Percentiles rank a stretch among this genome's conserved stretches.
Conservation (phyloP, 2,797 vertebrate genomes). For the Picus viridis region DNA sequence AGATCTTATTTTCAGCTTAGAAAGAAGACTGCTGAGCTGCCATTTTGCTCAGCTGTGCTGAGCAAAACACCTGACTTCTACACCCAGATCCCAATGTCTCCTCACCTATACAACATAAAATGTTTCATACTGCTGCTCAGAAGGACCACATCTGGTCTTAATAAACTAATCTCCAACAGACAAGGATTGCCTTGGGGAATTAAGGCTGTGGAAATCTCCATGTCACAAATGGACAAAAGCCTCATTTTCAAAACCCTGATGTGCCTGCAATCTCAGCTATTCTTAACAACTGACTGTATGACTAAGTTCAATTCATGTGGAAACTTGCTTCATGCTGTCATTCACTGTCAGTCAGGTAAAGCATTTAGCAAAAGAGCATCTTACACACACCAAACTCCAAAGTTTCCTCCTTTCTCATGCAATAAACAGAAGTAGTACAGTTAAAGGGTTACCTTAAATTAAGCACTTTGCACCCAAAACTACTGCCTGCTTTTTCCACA, state of each 20-base stretch:
- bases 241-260: not conserved
- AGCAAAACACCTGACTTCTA: not conserved
- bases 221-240: fast-evolving
- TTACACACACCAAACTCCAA: not conserved
- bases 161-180: fast-evolving
- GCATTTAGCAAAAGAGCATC: not conserved
- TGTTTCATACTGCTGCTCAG: fast-evolving
- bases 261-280: too few relatives aligned
- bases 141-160: not conserved
- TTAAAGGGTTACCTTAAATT: not conserved
- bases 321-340: not conserved
- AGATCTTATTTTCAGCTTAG: not conserved
- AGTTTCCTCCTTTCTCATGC: not conserved
- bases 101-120: not conserved
- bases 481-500: not conserved
- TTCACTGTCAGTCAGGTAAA: not conserved
- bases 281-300: not conserved
- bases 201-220: not conserved
- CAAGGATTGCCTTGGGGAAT: not conserved
- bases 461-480: not conserved
- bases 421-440: not conserved
- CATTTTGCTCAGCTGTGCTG: not conserved
- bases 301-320: fast-evolving
- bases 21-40: not conserved
- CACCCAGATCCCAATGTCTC: not conserved